Evolutionary conservation across 2,113 vertebrate species (phyloP), one percentile per base, ranked within the genome.

Genomic region (Numenius arquata): DNA sequence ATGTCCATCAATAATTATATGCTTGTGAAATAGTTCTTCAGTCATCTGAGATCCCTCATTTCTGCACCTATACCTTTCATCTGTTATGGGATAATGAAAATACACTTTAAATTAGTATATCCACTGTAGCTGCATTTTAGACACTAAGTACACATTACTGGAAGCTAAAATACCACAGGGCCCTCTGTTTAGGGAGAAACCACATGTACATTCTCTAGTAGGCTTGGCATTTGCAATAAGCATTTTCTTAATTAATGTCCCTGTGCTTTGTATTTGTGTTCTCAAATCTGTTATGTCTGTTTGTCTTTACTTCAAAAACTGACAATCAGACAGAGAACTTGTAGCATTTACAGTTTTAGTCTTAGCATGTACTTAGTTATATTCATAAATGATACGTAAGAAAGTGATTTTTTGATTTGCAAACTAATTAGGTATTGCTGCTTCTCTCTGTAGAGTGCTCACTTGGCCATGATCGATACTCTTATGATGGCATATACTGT

Each of bases 401-500:
- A n/a, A 88, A 12, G 20, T 30, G 19, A n/a, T 27, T 5, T 66
- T 63, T 50, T 29, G 15, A 50, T 77, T 50, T 81, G 71, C 43
- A 30, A 15, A 27, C 53, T 79, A 16, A 81, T 75, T 14, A 8
- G 30, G 21, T 45, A 32, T 85, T 91, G 59, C 10, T 58, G 18
- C 34, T 50, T 94, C 30, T 77, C 29, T 48, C 92, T 98, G 47
- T 94, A 99, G 99, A 99, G 98, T 36, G 98, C 99, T 75, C 99
- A 99, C 95, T 89, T 99, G 98, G 99, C 99, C 36, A 99, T 99
- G 99, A 99, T 99, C 1, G 99, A 99, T 96, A 98, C 99, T 8
- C 97, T 99, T 58, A 99, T 99, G 99, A 99, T 99, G 99, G 99
- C 99, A 0, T 99, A 99, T 68, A 99, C 99, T 0, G 98, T 99